Base-by-base conservation (phyloP, 2,113 vertebrate genomes). In the Camelus bactrianus region DNA sequence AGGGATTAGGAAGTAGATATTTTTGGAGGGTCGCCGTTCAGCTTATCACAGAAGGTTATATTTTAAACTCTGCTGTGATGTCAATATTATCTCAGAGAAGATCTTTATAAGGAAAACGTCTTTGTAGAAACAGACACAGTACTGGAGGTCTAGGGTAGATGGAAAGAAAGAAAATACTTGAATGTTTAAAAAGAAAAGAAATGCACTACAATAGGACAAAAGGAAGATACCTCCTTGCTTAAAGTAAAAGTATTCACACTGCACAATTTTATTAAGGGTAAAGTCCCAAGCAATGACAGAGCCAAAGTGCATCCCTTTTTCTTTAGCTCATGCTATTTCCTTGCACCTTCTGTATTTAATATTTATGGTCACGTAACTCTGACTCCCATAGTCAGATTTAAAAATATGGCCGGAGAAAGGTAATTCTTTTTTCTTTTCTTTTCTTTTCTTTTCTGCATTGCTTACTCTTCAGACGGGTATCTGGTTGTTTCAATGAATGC, bases 321-420 rank as follows among this genome's bases (percentile, higher is more conserved):
- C 12, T 54, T 52, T 80, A 38, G 14, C 38, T 77, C 42, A 38
- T 58, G 0, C 5, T 28, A 0, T 62, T 6, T 38, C 46, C 4
- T 13, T n/a, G n/a, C 0, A n/a, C 30, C 12, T 48, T 79, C 4
- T 79, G 2, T n/a, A 73, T 52, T 75, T 79, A 89, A n/a, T 69
- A 20, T 87, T 80, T 60, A 26, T 62, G 6, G 2, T 8, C 46
- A 58, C 52, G 15, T 11, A 81, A 72, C 38, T 62, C 12, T 67
- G 54, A 82, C 54, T 73, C 89, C 65, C 17, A 70, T 89, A 82
- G 26, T 20, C 69, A 83, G 17, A 4, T 69, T 93, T 87, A 50
- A 93, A 92, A 86, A 50, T 69, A 80, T 72, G 22, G 8, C 28
- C n/a, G 72, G 54, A 70, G 19, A 89, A 95, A 60, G 6, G 6